Evolutionary conservation across 2,888 invertebrate species (phyloP).

Genomic region (Salticus scenicus): DNA sequence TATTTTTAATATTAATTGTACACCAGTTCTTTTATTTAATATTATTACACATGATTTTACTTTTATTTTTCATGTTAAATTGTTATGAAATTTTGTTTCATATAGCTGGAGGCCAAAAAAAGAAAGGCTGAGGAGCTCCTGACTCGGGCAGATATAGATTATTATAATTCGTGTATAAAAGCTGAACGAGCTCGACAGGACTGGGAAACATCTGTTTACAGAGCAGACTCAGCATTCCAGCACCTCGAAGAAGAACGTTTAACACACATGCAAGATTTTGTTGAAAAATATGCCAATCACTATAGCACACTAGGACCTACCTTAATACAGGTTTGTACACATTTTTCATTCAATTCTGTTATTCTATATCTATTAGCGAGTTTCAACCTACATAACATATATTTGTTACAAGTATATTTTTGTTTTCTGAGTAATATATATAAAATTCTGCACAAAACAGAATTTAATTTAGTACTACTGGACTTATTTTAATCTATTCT

Average conservation of each 20-base stretch:
- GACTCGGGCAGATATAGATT: slow-evolving; percentile 93
- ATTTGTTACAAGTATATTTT: too few species aligned
- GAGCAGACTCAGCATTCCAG: slow-evolving; percentile 90
- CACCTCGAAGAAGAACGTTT: slow-evolving; percentile 92
- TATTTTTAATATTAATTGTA: too few species aligned
- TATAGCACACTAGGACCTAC: slow-evolving; percentile 82
- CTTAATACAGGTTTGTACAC: slow-evolving; percentile 75
- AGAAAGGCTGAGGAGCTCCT: slow-evolving; percentile 92
- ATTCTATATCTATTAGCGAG: too few species aligned
- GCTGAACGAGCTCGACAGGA: slow-evolving; percentile 92
- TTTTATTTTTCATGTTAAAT: too few species aligned
- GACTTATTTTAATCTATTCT: too few species aligned
- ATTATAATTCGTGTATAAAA: slow-evolving; percentile 91
- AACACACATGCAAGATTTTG: slow-evolving; percentile 84
- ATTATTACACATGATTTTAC: too few species aligned
- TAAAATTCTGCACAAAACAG: too few species aligned
- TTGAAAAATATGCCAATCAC: slow-evolving; percentile 78
- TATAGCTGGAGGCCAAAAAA: slow-evolving; percentile 88
- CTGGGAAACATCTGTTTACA: slow-evolving; percentile 92
- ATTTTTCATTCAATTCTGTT: too few species aligned
- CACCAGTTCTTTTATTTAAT: too few species aligned
- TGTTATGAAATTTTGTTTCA: not conserved
- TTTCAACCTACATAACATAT: too few species aligned
- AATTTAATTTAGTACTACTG: too few species aligned
- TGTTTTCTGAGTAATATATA: too few species aligned